phyloP scores from a whole-genome alignment of 2,113 vertebrate species.

The Vulpes vulpes region DNA sequence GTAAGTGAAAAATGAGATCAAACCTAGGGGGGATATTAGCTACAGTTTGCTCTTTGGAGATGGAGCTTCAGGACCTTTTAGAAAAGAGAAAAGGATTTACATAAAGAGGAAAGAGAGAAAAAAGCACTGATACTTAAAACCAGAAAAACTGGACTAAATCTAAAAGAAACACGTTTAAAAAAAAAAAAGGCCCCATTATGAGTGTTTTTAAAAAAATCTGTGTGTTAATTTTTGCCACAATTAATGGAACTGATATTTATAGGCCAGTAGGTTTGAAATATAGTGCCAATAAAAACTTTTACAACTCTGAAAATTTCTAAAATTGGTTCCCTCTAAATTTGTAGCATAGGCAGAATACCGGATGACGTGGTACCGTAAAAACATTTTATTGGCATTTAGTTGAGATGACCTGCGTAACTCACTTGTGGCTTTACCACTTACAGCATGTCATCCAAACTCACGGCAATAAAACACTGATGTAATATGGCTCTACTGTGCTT shows the following conservation, averaged over 20 bases:
- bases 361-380: constrained; percentile 66
- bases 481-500: constrained; percentile 36
- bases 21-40: not conserved
- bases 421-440: constrained; percentile 64
- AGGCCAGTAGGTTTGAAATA: constrained; percentile 71
- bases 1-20: constrained; percentile 9
- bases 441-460: constrained; percentile 59
- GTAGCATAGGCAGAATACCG: constrained; percentile 53
- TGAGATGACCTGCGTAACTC: constrained; percentile 69
- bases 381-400: constrained; percentile 70
- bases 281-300: constrained; percentile 77
- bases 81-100: not conserved
- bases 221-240: constrained; percentile 67
- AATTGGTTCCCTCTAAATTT: constrained; percentile 69
- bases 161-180: constrained; percentile 58
- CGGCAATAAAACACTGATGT: constrained; percentile 61
- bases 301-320: constrained; percentile 78
- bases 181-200: not conserved
- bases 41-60: not conserved
- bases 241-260: constrained; percentile 79
- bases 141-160: constrained; percentile 33
- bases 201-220: not conserved
- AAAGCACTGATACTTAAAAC: not conserved
- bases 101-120: constrained; percentile 28
- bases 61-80: not conserved